Evolutionary conservation across 2,113 vertebrate species (phyloP).

Genomic region (Colistium nudipinnis): DNA sequence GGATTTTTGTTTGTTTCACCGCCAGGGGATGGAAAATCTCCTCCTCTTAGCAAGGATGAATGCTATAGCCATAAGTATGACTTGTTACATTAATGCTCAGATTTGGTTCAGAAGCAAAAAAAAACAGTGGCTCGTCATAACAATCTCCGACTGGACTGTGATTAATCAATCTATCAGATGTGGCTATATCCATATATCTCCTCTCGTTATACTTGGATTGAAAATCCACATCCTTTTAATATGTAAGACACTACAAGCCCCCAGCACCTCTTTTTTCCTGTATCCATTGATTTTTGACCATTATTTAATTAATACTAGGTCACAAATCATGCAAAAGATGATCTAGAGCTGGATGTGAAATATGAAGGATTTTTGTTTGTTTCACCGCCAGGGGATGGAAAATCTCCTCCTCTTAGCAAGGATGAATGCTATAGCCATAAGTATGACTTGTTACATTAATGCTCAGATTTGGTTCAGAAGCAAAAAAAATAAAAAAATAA

Average conservation of each 20-base stretch:
- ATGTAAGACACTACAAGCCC: constrained; percentile 10
- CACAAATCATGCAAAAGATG: constrained; percentile 12
- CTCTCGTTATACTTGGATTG: constrained; percentile 42
- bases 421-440: constrained; percentile 4
- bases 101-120: neutral
- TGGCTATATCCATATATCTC: constrained; percentile 11
- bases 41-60: constrained; percentile 7
- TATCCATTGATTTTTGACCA: too few relatives aligned
- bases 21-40: neutral
- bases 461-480: neutral
- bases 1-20: constrained; percentile 11
- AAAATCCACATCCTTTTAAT: constrained; percentile 42
- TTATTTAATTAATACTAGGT: constrained; percentile 1
- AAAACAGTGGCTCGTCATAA: constrained; percentile 34
- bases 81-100: neutral
- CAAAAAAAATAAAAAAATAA: too few relatives aligned
- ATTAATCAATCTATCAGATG: constrained; percentile 45
- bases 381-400: neutral
- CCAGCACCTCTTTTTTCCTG: too few relatives aligned
- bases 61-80: neutral
- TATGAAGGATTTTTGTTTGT: constrained; percentile 10
- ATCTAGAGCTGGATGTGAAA: neutral
- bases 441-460: neutral
- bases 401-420: neutral
- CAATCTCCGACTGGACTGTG: constrained; percentile 18